Percentiles rank a stretch among this genome's conserved stretches.
Conservation (phyloP, 2,888 invertebrate genomes). For the Ecliptopera silaceata region DNA sequence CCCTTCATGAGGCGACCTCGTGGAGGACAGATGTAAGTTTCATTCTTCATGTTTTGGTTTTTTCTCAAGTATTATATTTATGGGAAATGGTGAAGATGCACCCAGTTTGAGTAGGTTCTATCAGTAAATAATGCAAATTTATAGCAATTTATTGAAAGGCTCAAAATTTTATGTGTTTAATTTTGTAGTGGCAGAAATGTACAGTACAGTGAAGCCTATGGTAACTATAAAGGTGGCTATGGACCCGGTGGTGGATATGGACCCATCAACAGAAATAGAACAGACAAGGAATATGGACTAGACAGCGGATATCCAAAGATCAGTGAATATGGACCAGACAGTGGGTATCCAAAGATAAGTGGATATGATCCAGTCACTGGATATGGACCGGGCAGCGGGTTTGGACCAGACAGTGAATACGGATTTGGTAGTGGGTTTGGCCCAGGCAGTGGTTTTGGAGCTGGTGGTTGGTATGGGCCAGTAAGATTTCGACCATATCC, state of each 20-base stretch:
- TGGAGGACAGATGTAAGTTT: slow-evolving; percentile 15
- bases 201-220: slow-evolving; percentile 60
- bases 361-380: too few species aligned
- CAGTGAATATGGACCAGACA: background rate
- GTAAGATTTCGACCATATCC: background rate
- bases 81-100: too few species aligned
- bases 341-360: too few species aligned
- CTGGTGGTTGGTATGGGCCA: background rate
- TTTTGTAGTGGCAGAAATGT: slow-evolving; percentile 46
- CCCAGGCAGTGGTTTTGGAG: background rate
- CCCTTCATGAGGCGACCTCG: slow-evolving; percentile 1
- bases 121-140: background rate
- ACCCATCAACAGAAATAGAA: background rate
- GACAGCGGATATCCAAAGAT: too few species aligned
- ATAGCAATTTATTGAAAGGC: background rate
- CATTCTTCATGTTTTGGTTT: background rate
- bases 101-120: too few species aligned
- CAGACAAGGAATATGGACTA: background rate
- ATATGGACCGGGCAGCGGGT: background rate
- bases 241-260: slow-evolving; percentile 42
- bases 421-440: background rate
- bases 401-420: background rate
- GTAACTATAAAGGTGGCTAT: slow-evolving; percentile 60
- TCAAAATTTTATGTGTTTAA: background rate
- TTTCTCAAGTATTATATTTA: too few species aligned